Evolutionary conservation across 2,113 vertebrate species (phyloP), one percentile per base, ranked within the genome.

Genomic region (Puffinus mauretanicus): DNA sequence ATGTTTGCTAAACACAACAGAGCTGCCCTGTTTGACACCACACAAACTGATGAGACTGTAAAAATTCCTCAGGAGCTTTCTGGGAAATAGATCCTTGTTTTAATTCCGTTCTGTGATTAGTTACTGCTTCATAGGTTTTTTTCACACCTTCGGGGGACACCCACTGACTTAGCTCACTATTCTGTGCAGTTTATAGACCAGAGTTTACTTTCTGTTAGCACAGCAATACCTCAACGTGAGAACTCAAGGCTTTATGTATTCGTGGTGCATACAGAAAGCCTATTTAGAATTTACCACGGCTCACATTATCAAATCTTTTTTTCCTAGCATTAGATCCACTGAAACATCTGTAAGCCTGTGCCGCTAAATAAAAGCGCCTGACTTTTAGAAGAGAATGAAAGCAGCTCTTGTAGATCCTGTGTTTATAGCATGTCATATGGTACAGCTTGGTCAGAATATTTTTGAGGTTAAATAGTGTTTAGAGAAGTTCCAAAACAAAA

Each of bases 401-500:
- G 88, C 82, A 66, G 85, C 76, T 90, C 76, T 92, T 95, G 83
- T 75, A 86, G 82, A 75, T 83, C 78, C 69, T 92, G n/a, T 92
- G 88, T 94, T 96, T 93, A 90, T 60, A 90, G 54, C 52, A 78
- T 86, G 88, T 95, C 96, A 96, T 95, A 95, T 83, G 96, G 96
- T 78, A 91, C 86, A 86, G 64, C 60, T 96, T 92, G 90, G 90
- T 94, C 82, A 93, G 94, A 91, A 84, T 93, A 94, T 93, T 93
- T 96, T 86, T 88, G 83, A 96, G 90, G 91, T 90, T 93, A 93
- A 95, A 86, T 60, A 78, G 60, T 40, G 76, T 93, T 97, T 97
- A 86, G 58, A 93, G 79, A 88, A 66, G 92, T 95, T 97, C 92
- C 80, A 96, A 94, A 96, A 82, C 80, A 97, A 95, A 96, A 96